These are phyloP conservation scores for Heliconius cydno DNA, from an alignment of 2,888 invertebrate species.

Conservation along the genomic window DNA sequence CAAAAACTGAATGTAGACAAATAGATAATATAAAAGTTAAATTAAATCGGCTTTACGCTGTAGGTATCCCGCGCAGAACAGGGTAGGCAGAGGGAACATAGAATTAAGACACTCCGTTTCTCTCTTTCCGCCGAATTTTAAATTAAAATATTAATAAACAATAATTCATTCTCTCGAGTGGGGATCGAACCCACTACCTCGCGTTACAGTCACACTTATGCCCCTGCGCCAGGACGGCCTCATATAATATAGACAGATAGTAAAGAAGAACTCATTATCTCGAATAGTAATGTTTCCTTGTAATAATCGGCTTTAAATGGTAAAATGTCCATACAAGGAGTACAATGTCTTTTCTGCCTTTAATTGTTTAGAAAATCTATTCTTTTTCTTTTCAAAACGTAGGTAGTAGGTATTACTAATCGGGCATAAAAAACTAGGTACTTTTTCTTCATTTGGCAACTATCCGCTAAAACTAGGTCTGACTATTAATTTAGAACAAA, in stretches of 20 bases:
- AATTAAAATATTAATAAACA: no score
- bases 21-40: background rate
- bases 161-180: no score
- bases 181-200: no score
- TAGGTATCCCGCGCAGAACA: no score
- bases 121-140: no score
- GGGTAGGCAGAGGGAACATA: no score
- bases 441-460: background rate
- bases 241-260: background rate
- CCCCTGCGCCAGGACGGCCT: no score
- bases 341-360: background rate
- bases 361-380: background rate
- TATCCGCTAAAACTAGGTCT: slow-evolving; percentile 14
- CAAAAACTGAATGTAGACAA: slow-evolving; percentile 14
- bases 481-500: slow-evolving; percentile 30
- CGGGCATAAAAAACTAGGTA: background rate
- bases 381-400: background rate
- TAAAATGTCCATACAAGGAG: slow-evolving; percentile 21
- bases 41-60: no score
- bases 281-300: slow-evolving; percentile 19
- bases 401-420: background rate
- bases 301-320: slow-evolving; percentile 12
- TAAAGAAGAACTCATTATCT: slow-evolving; percentile 22
- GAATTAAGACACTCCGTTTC: no score
- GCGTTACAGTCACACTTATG: no score